phyloP scores from a whole-genome alignment of 2,797 vertebrate genomes.

The Syngnathus rostellatus region DNA sequence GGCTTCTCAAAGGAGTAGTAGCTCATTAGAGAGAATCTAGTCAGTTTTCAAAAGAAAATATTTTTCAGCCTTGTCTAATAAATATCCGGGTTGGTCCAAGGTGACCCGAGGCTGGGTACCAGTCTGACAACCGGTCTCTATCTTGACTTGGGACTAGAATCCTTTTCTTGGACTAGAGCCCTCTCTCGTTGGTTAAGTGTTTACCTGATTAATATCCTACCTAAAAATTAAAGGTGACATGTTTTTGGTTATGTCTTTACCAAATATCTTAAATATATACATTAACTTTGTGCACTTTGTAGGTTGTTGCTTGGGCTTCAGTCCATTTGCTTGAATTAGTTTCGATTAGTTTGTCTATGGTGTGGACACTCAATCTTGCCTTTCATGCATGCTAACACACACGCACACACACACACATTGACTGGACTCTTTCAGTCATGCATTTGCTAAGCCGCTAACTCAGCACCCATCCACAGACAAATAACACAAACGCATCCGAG shows the following conservation, averaged over 20 bases:
- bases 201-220: neutral
- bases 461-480: neutral
- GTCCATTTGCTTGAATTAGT: neutral
- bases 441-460: neutral
- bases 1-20: neutral
- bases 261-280: neutral
- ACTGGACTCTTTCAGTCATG: neutral
- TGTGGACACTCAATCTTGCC: neutral
- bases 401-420: neutral
- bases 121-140: no score
- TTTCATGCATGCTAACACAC: neutral
- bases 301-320: neutral
- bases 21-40: neutral
- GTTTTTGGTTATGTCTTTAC: neutral
- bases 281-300: neutral
- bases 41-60: no score
- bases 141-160: neutral
- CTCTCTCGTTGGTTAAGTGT: neutral
- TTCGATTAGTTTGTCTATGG: neutral
- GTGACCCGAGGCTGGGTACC: no score
- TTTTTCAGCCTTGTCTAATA: no score
- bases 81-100: no score
- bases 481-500: neutral
- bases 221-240: neutral
- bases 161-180: neutral